A percentile compares a stretch with the other conserved stretches of the same genome.
phyloP scores from a whole-genome alignment of 2,113 vertebrate genomes.

The Rynchops niger region DNA sequence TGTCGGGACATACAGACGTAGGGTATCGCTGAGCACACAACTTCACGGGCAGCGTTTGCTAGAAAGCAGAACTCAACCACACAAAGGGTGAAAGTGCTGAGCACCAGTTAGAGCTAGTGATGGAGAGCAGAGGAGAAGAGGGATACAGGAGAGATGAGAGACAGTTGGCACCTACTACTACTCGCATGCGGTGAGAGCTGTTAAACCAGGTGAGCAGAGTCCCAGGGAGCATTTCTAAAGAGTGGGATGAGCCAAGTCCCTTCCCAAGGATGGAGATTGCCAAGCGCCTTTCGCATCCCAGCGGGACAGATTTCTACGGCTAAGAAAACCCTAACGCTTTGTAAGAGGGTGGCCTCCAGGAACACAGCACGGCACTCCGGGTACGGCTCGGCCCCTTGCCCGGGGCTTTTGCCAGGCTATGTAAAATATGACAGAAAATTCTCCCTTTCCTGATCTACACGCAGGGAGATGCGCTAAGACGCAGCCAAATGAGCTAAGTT shows the following conservation, averaged over 20 bases:
- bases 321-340: neutral
- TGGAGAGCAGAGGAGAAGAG: constrained; percentile 1
- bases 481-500: neutral
- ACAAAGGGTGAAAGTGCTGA: neutral
- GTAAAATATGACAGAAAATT: neutral
- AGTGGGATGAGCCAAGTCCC: neutral
- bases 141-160: constrained; percentile 29
- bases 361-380: neutral
- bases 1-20: constrained; percentile 8
- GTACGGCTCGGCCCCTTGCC: rapidly evolving
- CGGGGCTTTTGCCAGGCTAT: rapidly evolving
- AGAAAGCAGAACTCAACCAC: constrained; percentile 63
- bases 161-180: constrained; percentile 59
- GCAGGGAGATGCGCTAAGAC: neutral
- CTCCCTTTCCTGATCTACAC: neutral
- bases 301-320: neutral
- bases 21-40: neutral
- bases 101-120: neutral
- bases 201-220: constrained; percentile 68
- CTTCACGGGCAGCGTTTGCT: neutral
- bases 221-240: neutral
- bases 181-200: constrained; percentile 72
- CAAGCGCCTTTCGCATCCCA: neutral
- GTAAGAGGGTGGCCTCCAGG: constrained; percentile 46
- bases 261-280: neutral